Evolutionary conservation across 2,797 vertebrate species (phyloP).

Genomic region (Scyliorhinus canicula): DNA sequence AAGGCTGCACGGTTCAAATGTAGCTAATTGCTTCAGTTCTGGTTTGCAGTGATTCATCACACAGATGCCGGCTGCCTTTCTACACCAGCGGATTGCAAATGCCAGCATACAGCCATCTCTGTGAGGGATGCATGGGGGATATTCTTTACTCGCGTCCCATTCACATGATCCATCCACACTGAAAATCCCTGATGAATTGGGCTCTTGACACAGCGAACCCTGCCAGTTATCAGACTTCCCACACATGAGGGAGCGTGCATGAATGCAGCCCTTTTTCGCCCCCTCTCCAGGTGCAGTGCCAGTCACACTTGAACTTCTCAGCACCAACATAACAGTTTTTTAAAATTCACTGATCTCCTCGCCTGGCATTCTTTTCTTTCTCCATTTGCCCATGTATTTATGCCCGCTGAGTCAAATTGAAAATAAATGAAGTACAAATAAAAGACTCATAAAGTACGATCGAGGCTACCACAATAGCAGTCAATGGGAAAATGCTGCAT

Average conservation of each 20-base stretch:
- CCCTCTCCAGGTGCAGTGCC: constrained; percentile 64
- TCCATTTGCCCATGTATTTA: constrained; percentile 53
- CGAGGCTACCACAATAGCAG: constrained; percentile 50
- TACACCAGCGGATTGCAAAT: constrained; percentile 47
- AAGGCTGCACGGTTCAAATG: constrained; percentile 56
- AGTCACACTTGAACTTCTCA: constrained; percentile 63
- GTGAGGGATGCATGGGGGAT: constrained; percentile 50
- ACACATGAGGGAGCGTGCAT: constrained; percentile 53
- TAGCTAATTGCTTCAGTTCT: constrained; percentile 68
- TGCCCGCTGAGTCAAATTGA: constrained; percentile 50
- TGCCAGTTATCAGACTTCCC: constrained; percentile 57
- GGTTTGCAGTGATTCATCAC: constrained; percentile 62
- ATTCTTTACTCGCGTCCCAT: constrained; percentile 59
- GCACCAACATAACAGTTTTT: constrained; percentile 55
- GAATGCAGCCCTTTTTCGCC: constrained; percentile 63
- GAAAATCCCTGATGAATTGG: constrained; percentile 60
- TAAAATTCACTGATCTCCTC: constrained; percentile 48
- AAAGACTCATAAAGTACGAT: constrained; percentile 39
- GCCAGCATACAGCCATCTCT: constrained; percentile 48
- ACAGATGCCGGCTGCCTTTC: constrained; percentile 61
- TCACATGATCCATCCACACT: constrained; percentile 60
- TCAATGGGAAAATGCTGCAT: constrained; percentile 46
- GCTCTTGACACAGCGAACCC: constrained; percentile 53
- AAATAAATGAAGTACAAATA: constrained; percentile 54
- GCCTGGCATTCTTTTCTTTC: constrained; percentile 56